These are phyloP conservation scores for Agraylea sexmaculata DNA, from an alignment of 1,140 invertebrate species.

Conservation along the genomic window DNA sequence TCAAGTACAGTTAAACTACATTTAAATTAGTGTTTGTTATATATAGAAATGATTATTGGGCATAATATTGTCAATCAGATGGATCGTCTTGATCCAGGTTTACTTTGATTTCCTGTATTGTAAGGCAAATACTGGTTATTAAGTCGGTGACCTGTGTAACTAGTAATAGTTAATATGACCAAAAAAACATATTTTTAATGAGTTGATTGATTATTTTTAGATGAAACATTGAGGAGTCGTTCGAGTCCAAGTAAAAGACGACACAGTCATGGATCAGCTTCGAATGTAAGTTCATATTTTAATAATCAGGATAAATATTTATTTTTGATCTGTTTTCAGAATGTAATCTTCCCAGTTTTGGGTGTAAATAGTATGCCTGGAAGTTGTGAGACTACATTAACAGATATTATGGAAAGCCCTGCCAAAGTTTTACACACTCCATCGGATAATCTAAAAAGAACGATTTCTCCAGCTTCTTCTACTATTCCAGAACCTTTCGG, in stretches of 20 bases:
- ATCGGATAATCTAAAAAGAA: background rate
- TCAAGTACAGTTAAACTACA: too few relatives aligned
- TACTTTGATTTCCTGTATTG: too few relatives aligned
- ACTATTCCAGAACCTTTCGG: slow-evolving; percentile 17
- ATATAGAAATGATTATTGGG: too few relatives aligned
- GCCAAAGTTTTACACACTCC: slow-evolving; percentile 28
- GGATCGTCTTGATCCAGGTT: too few relatives aligned
- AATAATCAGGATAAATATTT: background rate
- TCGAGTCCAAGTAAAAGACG: slow-evolving; percentile 17
- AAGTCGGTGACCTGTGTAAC: too few relatives aligned
- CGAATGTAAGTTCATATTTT: background rate
- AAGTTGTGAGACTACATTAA: slow-evolving; percentile 26
- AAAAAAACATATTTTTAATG: background rate
- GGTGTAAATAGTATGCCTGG: slow-evolving; percentile 21
- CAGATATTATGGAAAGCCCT: slow-evolving; percentile 38
- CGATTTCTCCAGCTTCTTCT: slow-evolving; percentile 7
- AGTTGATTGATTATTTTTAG: too few relatives aligned
- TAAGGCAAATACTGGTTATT: too few relatives aligned
- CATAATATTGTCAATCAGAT: too few relatives aligned
- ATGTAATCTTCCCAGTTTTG: slow-evolving; percentile 24
- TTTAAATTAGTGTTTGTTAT: too few relatives aligned
- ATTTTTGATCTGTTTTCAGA: slow-evolving; percentile 5
- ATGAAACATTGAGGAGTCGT: slow-evolving; percentile 14
- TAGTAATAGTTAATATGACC: too few relatives aligned
- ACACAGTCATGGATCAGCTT: slow-evolving; percentile 18